Evolutionary conservation across 2,888 invertebrate genomes (phyloP).

Genomic region (Eupithecia exiguata): DNA sequence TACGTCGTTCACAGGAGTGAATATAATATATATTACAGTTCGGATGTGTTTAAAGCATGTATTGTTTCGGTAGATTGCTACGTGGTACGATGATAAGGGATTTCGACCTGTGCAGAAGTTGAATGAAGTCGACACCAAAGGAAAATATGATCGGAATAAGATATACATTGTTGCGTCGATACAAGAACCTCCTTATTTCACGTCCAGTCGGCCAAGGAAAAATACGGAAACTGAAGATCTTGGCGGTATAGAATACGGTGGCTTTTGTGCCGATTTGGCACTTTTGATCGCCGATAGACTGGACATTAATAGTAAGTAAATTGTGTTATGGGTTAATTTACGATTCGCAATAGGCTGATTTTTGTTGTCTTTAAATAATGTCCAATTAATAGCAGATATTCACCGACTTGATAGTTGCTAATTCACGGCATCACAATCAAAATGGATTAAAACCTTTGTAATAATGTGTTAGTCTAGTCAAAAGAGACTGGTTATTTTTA

Average conservation of each 20-base stretch:
- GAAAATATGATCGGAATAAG: conserved; percentile 90
- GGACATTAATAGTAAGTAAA: conserved; percentile 91
- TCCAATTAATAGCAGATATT: neutral
- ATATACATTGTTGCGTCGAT: conserved; percentile 94
- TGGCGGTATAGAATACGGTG: conserved; percentile 83
- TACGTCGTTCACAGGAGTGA: neutral
- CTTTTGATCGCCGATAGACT: conserved; percentile 91
- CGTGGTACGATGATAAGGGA: conserved; percentile 93
- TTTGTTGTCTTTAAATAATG: neutral
- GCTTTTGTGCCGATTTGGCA: conserved; percentile 96
- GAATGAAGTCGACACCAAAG: conserved; percentile 85
- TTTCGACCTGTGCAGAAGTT: conserved; percentile 89
- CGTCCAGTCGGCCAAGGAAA: neutral
- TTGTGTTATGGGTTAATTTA: neutral
- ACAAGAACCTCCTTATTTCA: conserved; percentile 94
- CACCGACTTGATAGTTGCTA: neutral
- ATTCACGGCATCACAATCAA: neutral
- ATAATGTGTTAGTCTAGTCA: neutral
- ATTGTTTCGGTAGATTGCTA: conserved; percentile 85
- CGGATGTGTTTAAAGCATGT: neutral
- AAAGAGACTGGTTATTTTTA: no score
- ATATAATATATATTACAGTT: neutral
- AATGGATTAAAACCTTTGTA: neutral
- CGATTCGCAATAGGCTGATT: neutral
- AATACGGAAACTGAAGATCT: neutral